These are phyloP conservation scores for Ptychochromis oligacanthus DNA, from an alignment of 2,113 vertebrate genomes.

Conservation along the genomic window DNA sequence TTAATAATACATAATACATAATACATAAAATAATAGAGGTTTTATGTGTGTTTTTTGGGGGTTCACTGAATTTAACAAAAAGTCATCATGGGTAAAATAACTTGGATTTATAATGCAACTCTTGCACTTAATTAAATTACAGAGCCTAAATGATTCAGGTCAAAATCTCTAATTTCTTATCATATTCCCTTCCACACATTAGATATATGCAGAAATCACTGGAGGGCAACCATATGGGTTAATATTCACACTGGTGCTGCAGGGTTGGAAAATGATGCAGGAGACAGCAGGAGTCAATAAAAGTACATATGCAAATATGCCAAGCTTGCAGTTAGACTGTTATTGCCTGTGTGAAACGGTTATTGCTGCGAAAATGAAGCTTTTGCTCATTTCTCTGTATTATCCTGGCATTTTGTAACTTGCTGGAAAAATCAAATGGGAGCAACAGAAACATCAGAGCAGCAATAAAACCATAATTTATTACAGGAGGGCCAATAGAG, in stretches of 20 bases:
- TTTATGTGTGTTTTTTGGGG: not conserved
- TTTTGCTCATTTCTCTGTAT: conserved; percentile 50
- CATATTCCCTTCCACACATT: too few relatives aligned
- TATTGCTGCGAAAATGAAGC: conserved; percentile 54
- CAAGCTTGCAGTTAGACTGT: conserved; percentile 23
- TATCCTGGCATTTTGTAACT: conserved; percentile 25
- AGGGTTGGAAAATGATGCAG: conserved; percentile 38
- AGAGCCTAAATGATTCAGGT: not conserved
- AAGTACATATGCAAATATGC: conserved; percentile 56
- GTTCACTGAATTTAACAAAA: not conserved
- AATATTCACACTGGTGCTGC: not conserved
- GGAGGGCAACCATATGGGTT: conserved; percentile 15
- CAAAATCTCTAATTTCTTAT: not conserved
- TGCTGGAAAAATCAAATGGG: conserved; percentile 21
- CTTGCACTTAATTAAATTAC: not conserved
- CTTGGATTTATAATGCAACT: not conserved
- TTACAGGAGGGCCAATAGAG: not conserved
- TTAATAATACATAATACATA: not conserved
- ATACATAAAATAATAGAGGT: too few relatives aligned
- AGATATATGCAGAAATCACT: not conserved
- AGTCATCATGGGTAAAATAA: not conserved
- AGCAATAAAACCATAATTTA: conserved; percentile 36
- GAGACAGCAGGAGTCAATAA: conserved; percentile 46
- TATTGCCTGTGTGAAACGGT: conserved; percentile 42
- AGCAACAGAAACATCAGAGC: conserved; percentile 18